A percentile compares a stretch with the other conserved stretches of the same genome.
Evolutionary conservation across 2,797 vertebrate species (phyloP).

Genomic region (Malurus splendens): DNA sequence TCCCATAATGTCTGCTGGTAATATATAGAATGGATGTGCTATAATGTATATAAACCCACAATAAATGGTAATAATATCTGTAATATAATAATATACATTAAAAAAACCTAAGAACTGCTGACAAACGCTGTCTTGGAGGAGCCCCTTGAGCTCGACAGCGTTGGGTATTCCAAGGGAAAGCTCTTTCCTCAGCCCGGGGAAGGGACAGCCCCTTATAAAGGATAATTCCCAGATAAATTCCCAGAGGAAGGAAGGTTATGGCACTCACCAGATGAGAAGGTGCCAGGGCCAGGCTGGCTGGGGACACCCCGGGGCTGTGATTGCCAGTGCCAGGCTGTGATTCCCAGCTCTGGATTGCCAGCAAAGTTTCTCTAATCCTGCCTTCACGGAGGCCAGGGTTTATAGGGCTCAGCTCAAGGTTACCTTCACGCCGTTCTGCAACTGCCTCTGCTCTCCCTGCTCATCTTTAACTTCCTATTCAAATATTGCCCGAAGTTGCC

Average conservation of each 20-base stretch:
- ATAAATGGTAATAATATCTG: no score
- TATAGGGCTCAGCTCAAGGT: conserved; percentile 3
- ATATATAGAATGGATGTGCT: rapidly evolving
- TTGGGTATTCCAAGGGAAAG: not conserved
- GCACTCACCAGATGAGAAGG: not conserved
- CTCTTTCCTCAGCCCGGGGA: not conserved
- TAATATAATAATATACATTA: not conserved
- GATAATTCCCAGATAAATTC: not conserved
- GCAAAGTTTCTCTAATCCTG: conserved; percentile 31
- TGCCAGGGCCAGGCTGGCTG: not conserved
- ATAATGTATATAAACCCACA: not conserved
- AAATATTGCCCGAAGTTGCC: not conserved
- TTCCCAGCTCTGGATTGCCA: not conserved
- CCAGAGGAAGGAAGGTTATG: not conserved
- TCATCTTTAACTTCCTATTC: not conserved
- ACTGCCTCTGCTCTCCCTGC: not conserved
- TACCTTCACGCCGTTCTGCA: not conserved
- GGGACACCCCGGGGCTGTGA: not conserved
- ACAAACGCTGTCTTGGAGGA: not conserved
- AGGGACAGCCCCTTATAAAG: rapidly evolving
- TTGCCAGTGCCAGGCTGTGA: not conserved
- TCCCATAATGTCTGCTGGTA: not conserved
- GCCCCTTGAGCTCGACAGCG: rapidly evolving
- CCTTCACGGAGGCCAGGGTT: not conserved
- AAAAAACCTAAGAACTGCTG: not conserved